A percentile compares a stretch with the other conserved stretches of the same genome.
Conservation (phyloP, 2,797 vertebrate genomes). For the Acanthiza pusilla region DNA sequence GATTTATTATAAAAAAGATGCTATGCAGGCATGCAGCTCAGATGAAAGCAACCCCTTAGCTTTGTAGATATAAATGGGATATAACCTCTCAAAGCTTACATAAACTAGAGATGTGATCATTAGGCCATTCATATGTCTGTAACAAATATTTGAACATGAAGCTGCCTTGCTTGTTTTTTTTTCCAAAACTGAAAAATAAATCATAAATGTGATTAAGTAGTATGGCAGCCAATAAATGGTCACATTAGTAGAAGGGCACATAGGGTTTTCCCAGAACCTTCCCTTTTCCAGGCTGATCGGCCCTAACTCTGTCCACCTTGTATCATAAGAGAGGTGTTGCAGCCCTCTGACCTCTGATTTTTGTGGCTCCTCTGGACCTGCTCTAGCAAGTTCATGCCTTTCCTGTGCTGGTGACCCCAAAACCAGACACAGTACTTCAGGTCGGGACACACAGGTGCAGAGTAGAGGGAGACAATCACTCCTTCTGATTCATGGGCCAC, state of each 20-base stretch:
- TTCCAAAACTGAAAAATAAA: neutral
- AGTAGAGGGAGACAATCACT: neutral
- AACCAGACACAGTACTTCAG: neutral
- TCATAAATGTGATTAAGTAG: neutral
- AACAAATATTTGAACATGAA: neutral
- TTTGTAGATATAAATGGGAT: neutral
- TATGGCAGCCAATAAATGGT: neutral
- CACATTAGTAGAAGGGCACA: rapidly evolving
- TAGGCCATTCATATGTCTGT: neutral
- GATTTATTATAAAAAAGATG: neutral
- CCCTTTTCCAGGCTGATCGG: neutral
- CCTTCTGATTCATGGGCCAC: rapidly evolving
- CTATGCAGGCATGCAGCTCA: neutral
- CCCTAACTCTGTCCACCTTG: neutral
- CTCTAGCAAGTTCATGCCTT: neutral
- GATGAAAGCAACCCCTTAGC: neutral
- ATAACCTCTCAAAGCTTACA: neutral
- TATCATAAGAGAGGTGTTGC: neutral
- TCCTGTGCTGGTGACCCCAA: neutral
- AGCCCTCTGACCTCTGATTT: neutral
- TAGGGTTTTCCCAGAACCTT: neutral
- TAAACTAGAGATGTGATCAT: neutral
- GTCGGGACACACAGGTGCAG: rapidly evolving
- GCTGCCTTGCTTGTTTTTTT: neutral
- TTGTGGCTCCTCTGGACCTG: neutral